Evolutionary conservation across 2,888 invertebrate genomes (phyloP), one percentile per base, ranked within the genome.

Genomic region (Liopterus haemorrhoidalis): DNA sequence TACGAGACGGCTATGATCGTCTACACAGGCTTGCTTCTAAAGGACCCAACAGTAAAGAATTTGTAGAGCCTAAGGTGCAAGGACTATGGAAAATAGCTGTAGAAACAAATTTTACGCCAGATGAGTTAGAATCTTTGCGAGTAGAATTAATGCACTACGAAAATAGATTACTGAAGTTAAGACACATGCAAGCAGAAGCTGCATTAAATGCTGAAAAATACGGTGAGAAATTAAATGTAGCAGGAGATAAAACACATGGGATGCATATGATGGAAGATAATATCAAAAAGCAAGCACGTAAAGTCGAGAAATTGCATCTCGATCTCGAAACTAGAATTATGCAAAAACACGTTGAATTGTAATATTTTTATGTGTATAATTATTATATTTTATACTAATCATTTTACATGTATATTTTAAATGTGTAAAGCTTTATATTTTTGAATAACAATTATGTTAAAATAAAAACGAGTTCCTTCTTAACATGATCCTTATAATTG

Each of bases 61-160:
- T 95, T 63, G 77, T 88, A 30, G 94, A 95, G 60, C 88, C 90
- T 0, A 87, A 90, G 70, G 93, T 94, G 1, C 85, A 89, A 64
- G 85, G 84, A 1, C 69, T 95, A 20, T 95, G 94, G 94, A 79
- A 78, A 55, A 70, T 87, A 45, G 94, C 93, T 2, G 64, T 82
- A 12, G 76, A 82, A 40, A 79, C 82, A 8, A 85, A 90, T 64
- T 94, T 95, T 66, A 78, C 82, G 15, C 72, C 78, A 1, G 81
- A 84, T 48, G 93, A 94, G 67, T 70, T 94, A 8, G 79, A 81
- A 44, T 91, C 91, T 0, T 71, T 95, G 32, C 85, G 85, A 82
- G 78, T 82, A 46, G 94, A 95, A 64, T 69, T 95, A 51, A 72
- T 78, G 48, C 90, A 91, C 65, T 94, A 92, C 66, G 92, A 95